These are phyloP conservation scores for Alauda arvensis DNA, from an alignment of 2,797 vertebrate species.

Conservation along the genomic window DNA sequence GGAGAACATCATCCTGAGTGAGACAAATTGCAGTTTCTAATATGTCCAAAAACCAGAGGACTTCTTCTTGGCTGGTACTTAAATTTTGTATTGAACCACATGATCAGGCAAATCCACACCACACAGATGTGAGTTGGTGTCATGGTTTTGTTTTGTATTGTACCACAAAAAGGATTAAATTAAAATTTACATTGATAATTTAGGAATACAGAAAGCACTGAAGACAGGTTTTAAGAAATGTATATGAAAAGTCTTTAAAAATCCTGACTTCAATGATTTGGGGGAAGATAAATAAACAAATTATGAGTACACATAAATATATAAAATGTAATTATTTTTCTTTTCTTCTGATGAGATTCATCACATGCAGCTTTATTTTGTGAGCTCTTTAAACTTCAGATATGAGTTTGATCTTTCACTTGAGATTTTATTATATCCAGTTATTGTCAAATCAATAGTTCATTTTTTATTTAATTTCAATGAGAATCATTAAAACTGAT, in stretches of 20 bases:
- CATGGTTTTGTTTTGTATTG: not conserved
- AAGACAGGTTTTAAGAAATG: not conserved
- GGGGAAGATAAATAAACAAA: not conserved
- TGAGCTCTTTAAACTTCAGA: not conserved
- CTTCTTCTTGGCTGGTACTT: not conserved
- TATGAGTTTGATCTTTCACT: not conserved
- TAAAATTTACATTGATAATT: not conserved
- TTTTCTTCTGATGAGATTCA: not conserved
- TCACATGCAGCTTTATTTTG: not conserved
- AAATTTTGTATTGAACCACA: constrained; percentile 39
- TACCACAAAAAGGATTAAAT: not conserved
- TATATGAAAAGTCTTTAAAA: not conserved
- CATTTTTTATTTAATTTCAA: constrained; percentile 24
- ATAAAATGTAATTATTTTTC: not conserved
- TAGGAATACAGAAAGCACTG: not conserved
- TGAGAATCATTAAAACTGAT: not conserved
- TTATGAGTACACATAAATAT: not conserved
- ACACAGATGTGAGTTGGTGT: not conserved
- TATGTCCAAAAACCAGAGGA: constrained; percentile 6
- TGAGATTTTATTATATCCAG: not conserved
- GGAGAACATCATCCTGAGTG: not conserved
- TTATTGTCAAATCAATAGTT: constrained; percentile 13
- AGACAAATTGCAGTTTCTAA: not conserved
- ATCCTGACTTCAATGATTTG: not conserved
- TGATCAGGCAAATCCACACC: constrained; percentile 29